Base-by-base conservation (phyloP, 2,888 invertebrate genomes). In the Drosophila kambysellisi region DNA sequence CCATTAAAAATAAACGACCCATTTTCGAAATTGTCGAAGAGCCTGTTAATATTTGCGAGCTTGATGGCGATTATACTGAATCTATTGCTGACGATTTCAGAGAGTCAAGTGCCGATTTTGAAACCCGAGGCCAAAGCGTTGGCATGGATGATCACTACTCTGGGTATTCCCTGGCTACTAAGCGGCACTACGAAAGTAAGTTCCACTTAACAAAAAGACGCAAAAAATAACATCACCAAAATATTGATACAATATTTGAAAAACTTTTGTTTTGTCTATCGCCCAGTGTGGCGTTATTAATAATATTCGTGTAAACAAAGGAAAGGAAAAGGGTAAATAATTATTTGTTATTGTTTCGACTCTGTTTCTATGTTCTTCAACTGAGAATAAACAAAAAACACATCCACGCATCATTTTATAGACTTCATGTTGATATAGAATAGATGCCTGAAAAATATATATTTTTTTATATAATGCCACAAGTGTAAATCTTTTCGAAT, bases 111-210 rank as follows among this genome's bases (percentile, higher is more conserved):
- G 90, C 90, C 76, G 91, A 89, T 74, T 70, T 88, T 66, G 91
- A 91, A 81, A 88, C 85, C 72, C 88, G 92, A 75, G 92, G 83
- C 74, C 90, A 88, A 76, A 91, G 91, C 78, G 78, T 90, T 83
- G 85, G 82, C 77, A 92, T 92, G 92, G 92, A 92, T 88, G 92
- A 92, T 78, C 87, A 91, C 81, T 89, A 86, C 75, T 95, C 95
- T 81, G 93, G 93, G 84, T 94, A 95, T 88, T 95, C 94, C 75
- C 94, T 94, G 93, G 94, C 95, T 92, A 95, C 95, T 41, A 94
- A 95, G 91, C 95, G 94, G 93, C 94, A 94, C 52, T 74, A 76
- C 74, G 91, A 91, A 81, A 74, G 90, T 90, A 90, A 90, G 91
- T 91, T 86, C n/a, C 43, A 35, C 50, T n/a, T 41, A 60, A 43